A percentile compares a stretch with the other conserved stretches of the same genome.
Conservation (phyloP, 2,888 invertebrate species). For the Syritta pipiens region DNA sequence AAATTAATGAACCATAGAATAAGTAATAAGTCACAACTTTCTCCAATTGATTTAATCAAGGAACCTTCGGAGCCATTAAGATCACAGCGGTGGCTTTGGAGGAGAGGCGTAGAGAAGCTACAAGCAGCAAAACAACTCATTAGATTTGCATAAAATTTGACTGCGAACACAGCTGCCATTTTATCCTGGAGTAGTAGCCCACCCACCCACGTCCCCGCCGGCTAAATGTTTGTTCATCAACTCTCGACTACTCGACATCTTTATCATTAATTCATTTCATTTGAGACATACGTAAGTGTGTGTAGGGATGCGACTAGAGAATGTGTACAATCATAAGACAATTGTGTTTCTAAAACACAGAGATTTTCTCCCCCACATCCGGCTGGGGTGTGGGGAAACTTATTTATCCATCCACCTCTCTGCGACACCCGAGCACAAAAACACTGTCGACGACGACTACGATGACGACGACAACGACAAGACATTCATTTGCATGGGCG, state of each 20-base stretch:
- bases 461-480: constrained; percentile 33
- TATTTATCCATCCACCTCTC: constrained; percentile 46
- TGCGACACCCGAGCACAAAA: constrained; percentile 25
- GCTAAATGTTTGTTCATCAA: constrained; percentile 26
- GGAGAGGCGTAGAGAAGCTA: too few species aligned
- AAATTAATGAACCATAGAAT: constrained; percentile 68
- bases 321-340: constrained; percentile 54
- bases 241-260: constrained; percentile 44
- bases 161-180: constrained; percentile 47
- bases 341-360: constrained; percentile 48
- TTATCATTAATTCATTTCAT: constrained; percentile 68
- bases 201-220: not conserved
- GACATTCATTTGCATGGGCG: constrained; percentile 67
- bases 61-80: constrained; percentile 46
- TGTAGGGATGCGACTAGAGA: constrained; percentile 10
- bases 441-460: not conserved
- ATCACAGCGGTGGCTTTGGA: constrained; percentile 21
- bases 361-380: constrained; percentile 17
- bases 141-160: constrained; percentile 68
- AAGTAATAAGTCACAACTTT: constrained; percentile 67
- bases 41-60: constrained; percentile 65
- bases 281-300: constrained; percentile 28
- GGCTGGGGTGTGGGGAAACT: constrained; percentile 15
- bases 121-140: constrained; percentile 60
- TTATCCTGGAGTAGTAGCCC: not conserved